A percentile compares a stretch with the other conserved stretches of the same genome.
Conservation (phyloP, 2,113 vertebrate genomes). For the Caracal caracal region DNA sequence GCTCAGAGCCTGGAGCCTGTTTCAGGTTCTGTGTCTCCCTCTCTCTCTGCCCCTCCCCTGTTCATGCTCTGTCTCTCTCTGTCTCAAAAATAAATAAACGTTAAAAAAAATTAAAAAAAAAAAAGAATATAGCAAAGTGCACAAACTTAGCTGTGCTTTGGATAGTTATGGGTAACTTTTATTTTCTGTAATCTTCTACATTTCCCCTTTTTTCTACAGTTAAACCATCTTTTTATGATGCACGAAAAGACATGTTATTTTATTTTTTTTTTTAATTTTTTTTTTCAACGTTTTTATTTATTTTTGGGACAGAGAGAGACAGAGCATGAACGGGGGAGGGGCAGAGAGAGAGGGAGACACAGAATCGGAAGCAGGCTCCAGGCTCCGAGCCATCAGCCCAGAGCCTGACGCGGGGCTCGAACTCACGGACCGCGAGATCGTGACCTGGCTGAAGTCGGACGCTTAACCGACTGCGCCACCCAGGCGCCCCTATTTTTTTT, state of each 20-base stretch:
- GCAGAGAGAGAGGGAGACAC: too few species aligned
- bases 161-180: neutral
- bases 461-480: too few species aligned
- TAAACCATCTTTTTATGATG: neutral
- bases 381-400: too few species aligned
- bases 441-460: too few species aligned
- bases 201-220: neutral
- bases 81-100: neutral
- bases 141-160: neutral
- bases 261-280: conserved; percentile 46
- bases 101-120: neutral
- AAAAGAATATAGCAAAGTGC: neutral
- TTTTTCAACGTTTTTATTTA: too few species aligned
- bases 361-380: too few species aligned
- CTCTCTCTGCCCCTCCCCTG: neutral
- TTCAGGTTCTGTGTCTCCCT: neutral
- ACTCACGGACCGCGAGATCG: too few species aligned
- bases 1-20: neutral
- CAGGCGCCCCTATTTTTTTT: too few species aligned
- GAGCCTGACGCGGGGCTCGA: too few species aligned
- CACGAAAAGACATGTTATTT: neutral
- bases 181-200: neutral
- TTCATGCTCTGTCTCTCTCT: neutral
- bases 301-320: too few species aligned
- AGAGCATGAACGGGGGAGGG: too few species aligned